Percentiles rank a stretch among this genome's conserved stretches.
These are phyloP conservation scores for Tetramorium alpestre DNA, from an alignment of 1,140 invertebrate genomes.

Conservation along the genomic window DNA sequence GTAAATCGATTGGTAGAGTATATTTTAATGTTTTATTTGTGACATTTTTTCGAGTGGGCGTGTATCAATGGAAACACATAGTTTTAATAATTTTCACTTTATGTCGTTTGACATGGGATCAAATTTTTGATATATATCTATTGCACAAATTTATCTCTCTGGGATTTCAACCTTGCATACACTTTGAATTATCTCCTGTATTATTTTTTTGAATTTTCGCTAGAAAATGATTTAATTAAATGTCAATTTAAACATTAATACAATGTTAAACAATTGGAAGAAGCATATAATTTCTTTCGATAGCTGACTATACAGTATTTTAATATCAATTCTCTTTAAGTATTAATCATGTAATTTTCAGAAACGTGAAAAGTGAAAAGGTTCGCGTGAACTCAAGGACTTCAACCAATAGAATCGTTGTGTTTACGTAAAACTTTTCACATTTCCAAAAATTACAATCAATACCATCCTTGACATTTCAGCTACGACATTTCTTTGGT, in stretches of 20 bases:
- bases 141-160: background rate
- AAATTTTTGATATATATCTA: background rate
- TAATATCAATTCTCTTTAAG: background rate
- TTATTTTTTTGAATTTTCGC: background rate
- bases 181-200: background rate
- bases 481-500: background rate
- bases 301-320: background rate
- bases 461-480: background rate
- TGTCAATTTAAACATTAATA: background rate
- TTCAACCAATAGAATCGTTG: too few species aligned
- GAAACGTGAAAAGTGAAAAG: too few species aligned
- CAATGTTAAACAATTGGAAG: background rate
- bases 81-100: background rate
- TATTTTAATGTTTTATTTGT: slow-evolving; percentile 7
- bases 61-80: background rate
- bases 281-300: background rate
- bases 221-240: background rate
- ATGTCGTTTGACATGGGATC: background rate
- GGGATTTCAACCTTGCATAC: too few species aligned
- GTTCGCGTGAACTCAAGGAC: too few species aligned
- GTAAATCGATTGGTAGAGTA: slow-evolving; percentile 1
- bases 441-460: too few species aligned
- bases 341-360: too few species aligned
- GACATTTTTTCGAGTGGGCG: background rate
- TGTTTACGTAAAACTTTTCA: too few species aligned